These are phyloP conservation scores for Platanista minor DNA, from an alignment of 2,113 vertebrate genomes.

Conservation along the genomic window DNA sequence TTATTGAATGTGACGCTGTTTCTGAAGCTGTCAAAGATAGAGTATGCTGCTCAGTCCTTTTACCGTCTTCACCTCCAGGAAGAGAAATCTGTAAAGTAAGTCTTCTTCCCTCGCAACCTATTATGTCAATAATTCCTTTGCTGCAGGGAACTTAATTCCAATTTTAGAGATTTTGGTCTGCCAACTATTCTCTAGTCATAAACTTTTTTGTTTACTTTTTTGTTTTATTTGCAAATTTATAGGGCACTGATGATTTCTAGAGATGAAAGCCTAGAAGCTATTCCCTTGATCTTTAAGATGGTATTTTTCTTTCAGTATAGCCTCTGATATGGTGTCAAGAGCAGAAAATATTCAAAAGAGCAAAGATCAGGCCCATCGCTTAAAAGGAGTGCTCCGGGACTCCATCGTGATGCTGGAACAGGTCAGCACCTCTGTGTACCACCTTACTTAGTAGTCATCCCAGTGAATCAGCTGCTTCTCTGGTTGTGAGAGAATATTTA, in stretches of 20 bases:
- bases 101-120: not conserved
- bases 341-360: constrained; percentile 70
- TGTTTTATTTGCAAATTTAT: constrained; percentile 33
- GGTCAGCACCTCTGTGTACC: constrained; percentile 74
- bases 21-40: constrained; percentile 94
- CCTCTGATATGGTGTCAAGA: constrained; percentile 73
- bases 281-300: not conserved
- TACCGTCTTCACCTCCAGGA: constrained; percentile 86
- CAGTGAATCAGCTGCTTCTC: not conserved
- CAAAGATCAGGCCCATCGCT: constrained; percentile 75
- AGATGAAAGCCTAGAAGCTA: not conserved
- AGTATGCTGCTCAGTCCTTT: constrained; percentile 89
- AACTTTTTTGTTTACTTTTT: not conserved
- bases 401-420: constrained; percentile 94
- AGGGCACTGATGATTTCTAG: not conserved
- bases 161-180: not conserved
- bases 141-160: not conserved
- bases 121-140: constrained; percentile 8
- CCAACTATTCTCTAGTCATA: not conserved
- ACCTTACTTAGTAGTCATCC: accelerated
- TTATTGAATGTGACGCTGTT: constrained; percentile 94
- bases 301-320: constrained; percentile 76
- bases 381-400: constrained; percentile 92
- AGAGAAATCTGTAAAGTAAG: constrained; percentile 81
- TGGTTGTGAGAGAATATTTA: not conserved